Conservation (phyloP, 2,113 vertebrate genomes). For the Archilochus colubris region DNA sequence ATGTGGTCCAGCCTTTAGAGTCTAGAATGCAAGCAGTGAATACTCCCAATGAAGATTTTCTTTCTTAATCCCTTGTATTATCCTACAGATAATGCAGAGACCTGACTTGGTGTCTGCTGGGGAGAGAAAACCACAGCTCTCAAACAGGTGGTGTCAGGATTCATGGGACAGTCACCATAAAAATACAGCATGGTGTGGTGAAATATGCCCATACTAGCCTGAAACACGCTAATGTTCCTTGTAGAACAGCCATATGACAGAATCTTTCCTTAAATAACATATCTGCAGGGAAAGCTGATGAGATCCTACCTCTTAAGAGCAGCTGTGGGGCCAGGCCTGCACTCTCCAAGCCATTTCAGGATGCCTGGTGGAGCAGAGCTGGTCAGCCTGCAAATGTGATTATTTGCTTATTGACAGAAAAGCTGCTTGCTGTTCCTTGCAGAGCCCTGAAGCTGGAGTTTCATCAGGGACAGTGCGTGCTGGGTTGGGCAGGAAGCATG, state of each 20-base stretch:
- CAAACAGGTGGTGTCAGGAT: background rate
- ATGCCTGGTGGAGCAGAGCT: background rate
- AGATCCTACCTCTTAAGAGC: background rate
- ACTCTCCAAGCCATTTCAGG: background rate
- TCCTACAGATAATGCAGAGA: background rate
- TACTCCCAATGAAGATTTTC: background rate
- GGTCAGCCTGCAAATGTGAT: background rate
- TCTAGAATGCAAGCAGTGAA: background rate
- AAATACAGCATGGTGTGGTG: accelerated
- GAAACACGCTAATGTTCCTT: background rate
- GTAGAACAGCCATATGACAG: accelerated
- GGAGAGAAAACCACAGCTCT: background rate
- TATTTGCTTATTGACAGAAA: background rate
- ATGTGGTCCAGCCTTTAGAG: too few species aligned
- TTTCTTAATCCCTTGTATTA: background rate
- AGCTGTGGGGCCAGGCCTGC: background rate
- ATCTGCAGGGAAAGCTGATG: background rate
- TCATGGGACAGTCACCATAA: background rate
- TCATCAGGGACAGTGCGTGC: background rate
- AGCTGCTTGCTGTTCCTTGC: background rate
- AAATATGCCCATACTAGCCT: background rate
- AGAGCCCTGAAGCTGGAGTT: background rate
- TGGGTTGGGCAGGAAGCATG: slow-evolving; percentile 42
- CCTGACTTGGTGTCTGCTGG: background rate
- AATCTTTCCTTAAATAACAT: background rate